Base-by-base conservation (phyloP, 2,113 vertebrate genomes). In the Pollachius pollachius region DNA sequence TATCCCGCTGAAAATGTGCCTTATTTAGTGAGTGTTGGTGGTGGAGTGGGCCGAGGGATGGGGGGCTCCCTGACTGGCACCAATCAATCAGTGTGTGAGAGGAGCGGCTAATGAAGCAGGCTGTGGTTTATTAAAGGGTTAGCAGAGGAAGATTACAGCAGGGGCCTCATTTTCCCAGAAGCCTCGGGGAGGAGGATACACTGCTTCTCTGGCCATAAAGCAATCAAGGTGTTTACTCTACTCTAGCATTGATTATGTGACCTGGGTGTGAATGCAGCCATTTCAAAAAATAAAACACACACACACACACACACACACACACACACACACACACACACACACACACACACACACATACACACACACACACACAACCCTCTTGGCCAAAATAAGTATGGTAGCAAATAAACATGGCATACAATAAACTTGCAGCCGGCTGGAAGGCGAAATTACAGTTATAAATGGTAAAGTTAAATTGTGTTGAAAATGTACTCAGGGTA, bases 71-170 rank as follows among this genome's bases (percentile, higher is more conserved):
- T 91, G 90, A 96, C 93, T 96, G 96, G 94, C 96, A 96, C 90
- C 92, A 71, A 96, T 97, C 95, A 96, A 94, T 98, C 96, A 95
- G 86, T 88, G 81, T 84, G 81, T 87, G 90, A 89, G 92, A 90
- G 92, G 77, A 76, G 41, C 41, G 65, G 84, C 85, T 90, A 91
- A 90, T 86, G 86, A 89, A 90, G 89, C 88, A 81, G 84, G 70
- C 85, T 86, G 77, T 79, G 85, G 85, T 87, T 90, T 90, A 88
- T 89, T 90, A 89, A 82, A 84, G 86, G 82, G 81, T 79, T 77
- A 78, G 85, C 73, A 76, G 75, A 73, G 74, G 83, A 70, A 84
- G 82, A 90, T 90, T 88, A 82, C 81, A 78, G 85, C 76, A 1
- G 81, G 82, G 69, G 75, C 80, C 67, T 23, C 56, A 1, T 75